These are phyloP conservation scores for Acanthosepion pharaonis DNA, from an alignment of 2,888 invertebrate genomes.

Conservation along the genomic window DNA sequence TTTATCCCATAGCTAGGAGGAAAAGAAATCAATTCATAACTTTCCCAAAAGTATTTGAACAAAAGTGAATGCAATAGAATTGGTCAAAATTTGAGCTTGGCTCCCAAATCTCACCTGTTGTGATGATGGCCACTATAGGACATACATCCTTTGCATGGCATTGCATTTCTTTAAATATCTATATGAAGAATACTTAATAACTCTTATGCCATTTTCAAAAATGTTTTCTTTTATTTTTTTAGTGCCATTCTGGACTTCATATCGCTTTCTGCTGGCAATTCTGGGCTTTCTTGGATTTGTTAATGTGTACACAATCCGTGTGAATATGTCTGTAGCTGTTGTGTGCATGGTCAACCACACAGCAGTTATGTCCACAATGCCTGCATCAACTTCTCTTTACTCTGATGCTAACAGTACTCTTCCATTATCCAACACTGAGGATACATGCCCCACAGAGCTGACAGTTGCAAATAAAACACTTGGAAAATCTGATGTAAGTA, in stretches of 20 bases:
- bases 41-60: too few species aligned
- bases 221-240: slow-evolving; percentile 37
- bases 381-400: too few species aligned
- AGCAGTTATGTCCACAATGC: not conserved
- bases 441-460: not conserved
- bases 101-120: too few species aligned
- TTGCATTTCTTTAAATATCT: too few species aligned
- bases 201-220: not conserved
- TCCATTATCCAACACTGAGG: not conserved
- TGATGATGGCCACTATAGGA: too few species aligned
- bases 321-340: slow-evolving; percentile 62
- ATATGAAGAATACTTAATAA: not conserved
- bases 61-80: too few species aligned
- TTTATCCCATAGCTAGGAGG: too few species aligned
- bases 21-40: too few species aligned
- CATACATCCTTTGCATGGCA: too few species aligned
- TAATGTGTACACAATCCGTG: slow-evolving; percentile 76
- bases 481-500: slow-evolving; percentile 41
- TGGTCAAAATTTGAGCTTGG: too few species aligned
- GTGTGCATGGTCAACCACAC: slow-evolving; percentile 60
- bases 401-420: not conserved
- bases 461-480: not conserved
- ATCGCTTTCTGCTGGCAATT: slow-evolving; percentile 58
- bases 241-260: slow-evolving; percentile 53
- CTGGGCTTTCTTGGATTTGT: slow-evolving; percentile 58